These are phyloP conservation scores for Anseranas semipalmata DNA, from an alignment of 2,113 vertebrate genomes.

Conservation along the genomic window DNA sequence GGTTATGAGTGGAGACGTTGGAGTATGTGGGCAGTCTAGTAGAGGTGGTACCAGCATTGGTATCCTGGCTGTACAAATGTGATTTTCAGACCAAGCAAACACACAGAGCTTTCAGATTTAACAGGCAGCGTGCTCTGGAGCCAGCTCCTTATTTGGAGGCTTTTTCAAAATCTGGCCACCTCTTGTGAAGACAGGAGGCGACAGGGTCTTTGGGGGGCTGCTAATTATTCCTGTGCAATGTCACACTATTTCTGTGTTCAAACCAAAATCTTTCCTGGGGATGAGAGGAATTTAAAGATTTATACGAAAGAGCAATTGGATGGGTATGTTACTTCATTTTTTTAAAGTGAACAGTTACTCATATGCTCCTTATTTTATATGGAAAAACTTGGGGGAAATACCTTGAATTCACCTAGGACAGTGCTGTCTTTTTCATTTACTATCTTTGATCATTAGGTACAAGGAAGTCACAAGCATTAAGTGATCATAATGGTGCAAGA, in stretches of 20 bases:
- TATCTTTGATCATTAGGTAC: not conserved
- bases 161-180: not conserved
- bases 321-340: not conserved
- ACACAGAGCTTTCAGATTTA: not conserved
- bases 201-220: accelerated
- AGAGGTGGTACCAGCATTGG: not conserved
- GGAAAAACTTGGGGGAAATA: not conserved
- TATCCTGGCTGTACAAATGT: not conserved
- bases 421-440: not conserved
- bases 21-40: accelerated
- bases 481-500: not conserved
- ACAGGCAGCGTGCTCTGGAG: accelerated
- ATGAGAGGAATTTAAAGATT: not conserved
- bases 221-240: not conserved
- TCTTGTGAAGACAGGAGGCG: not conserved
- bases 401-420: not conserved
- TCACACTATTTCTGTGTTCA: not conserved
- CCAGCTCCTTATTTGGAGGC: not conserved
- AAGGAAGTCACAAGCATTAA: not conserved
- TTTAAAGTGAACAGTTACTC: not conserved
- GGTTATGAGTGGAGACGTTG: accelerated
- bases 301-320: not conserved
- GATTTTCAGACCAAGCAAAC: not conserved
- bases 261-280: not conserved
- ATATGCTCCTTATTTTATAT: not conserved